These are phyloP conservation scores for Calcarius lapponicus DNA, from an alignment of 2,797 vertebrate genomes.

Conservation along the genomic window DNA sequence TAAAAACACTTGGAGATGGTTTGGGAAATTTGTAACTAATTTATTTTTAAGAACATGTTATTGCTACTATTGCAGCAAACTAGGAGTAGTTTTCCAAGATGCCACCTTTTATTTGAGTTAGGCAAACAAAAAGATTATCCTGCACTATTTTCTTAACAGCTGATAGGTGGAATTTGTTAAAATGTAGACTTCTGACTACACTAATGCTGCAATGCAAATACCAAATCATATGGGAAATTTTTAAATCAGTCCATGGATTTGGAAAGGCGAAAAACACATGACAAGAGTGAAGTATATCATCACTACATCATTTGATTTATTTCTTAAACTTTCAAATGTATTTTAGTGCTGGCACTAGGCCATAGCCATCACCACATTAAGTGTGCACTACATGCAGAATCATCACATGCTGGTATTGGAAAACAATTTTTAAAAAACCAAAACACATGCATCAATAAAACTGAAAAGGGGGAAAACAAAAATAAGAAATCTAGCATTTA, in stretches of 20 bases:
- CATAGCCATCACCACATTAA: neutral
- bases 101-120: neutral
- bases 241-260: neutral
- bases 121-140: neutral
- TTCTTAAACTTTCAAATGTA: neutral
- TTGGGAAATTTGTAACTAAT: neutral
- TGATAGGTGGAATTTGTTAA: neutral
- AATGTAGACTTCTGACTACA: neutral
- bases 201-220: neutral
- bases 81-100: neutral
- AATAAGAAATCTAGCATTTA: neutral
- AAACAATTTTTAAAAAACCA: neutral
- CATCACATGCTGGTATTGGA: neutral
- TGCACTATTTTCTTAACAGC: neutral
- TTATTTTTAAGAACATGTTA: neutral
- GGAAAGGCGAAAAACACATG: neutral
- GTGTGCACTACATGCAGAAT: neutral
- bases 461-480: neutral
- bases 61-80: neutral
- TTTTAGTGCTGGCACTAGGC: neutral
- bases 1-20: neutral
- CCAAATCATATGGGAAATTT: neutral
- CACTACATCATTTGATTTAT: neutral
- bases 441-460: neutral
- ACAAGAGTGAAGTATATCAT: neutral